A percentile compares a stretch with the other conserved stretches of the same genome.
These are phyloP conservation scores for Astropecten irregularis DNA, from an alignment of 53 echinoderm and acorn worm species.

Conservation along the genomic window DNA sequence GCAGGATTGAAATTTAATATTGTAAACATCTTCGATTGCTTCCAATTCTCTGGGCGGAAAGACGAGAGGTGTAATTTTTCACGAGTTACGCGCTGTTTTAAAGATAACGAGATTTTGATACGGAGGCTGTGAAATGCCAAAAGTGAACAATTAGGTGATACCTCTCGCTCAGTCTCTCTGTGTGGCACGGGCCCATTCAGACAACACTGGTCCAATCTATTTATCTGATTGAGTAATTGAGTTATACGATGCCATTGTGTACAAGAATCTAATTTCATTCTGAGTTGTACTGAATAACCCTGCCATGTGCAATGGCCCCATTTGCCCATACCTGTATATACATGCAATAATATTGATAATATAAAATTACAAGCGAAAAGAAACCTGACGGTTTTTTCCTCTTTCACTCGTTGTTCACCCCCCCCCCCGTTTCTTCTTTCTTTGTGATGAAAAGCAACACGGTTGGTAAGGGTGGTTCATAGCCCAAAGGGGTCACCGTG, in stretches of 20 bases:
- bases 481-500: conserved; percentile 54
- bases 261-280: neutral
- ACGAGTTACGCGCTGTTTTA: neutral
- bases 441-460: conserved; percentile 47
- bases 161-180: too few relatives aligned
- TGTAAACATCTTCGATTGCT: too few relatives aligned
- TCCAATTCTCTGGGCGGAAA: too few relatives aligned
- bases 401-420: neutral
- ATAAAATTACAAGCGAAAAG: conserved; percentile 40
- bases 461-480: neutral
- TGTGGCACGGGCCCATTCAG: too few relatives aligned
- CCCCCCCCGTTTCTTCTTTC: too few relatives aligned
- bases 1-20: too few relatives aligned
- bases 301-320: neutral
- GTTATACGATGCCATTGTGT: conserved; percentile 23
- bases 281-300: conserved; percentile 14
- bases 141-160: conserved; percentile 7
- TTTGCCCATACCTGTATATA: conserved; percentile 15
- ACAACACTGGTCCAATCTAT: neutral
- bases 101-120: conserved; percentile 10
- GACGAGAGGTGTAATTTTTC: neutral
- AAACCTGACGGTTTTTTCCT: neutral
- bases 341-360: neutral
- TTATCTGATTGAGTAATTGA: conserved; percentile 27
- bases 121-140: neutral